Percentiles rank a stretch among this genome's conserved stretches.
phyloP scores from a whole-genome alignment of 2,113 vertebrate genomes.

The Mobula birostris region DNA sequence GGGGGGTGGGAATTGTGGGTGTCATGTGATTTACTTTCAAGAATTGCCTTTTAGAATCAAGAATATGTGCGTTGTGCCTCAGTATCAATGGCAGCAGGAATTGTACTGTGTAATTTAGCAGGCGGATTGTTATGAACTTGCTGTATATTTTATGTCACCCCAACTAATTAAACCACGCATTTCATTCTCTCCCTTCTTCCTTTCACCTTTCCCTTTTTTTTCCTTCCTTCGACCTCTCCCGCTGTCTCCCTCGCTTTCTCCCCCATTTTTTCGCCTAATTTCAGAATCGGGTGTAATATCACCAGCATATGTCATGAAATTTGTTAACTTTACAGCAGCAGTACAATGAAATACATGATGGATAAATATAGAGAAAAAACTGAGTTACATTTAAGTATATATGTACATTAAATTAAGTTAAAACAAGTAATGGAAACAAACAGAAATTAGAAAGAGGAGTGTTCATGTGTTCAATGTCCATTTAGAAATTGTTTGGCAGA shows the following conservation, averaged over 20 bases:
- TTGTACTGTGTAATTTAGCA: not conserved
- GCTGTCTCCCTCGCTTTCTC: not conserved
- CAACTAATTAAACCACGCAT: not conserved
- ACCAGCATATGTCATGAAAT: too few relatives aligned
- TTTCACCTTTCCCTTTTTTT: not conserved
- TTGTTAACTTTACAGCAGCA: too few relatives aligned
- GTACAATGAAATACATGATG: too few relatives aligned
- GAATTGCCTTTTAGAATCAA: not conserved
- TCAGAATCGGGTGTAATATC: too few relatives aligned
- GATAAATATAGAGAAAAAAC: too few relatives aligned
- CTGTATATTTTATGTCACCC: not conserved
- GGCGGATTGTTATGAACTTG: not conserved
- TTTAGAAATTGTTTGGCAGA: too few relatives aligned
- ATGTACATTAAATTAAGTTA: too few relatives aligned
- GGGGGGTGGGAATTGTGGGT: not conserved
- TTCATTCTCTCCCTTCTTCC: not conserved
- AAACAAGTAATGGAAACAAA: too few relatives aligned
- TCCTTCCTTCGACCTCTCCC: not conserved
- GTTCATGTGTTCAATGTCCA: too few relatives aligned
- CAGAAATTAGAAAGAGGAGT: too few relatives aligned
- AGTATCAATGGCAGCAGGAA: not conserved
- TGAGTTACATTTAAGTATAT: too few relatives aligned
- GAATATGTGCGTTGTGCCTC: not conserved
- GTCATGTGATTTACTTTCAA: too few relatives aligned
- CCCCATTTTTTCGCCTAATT: not conserved